phyloP scores from a whole-genome alignment of 2,113 vertebrate genomes.

The Sula dactylatra region DNA sequence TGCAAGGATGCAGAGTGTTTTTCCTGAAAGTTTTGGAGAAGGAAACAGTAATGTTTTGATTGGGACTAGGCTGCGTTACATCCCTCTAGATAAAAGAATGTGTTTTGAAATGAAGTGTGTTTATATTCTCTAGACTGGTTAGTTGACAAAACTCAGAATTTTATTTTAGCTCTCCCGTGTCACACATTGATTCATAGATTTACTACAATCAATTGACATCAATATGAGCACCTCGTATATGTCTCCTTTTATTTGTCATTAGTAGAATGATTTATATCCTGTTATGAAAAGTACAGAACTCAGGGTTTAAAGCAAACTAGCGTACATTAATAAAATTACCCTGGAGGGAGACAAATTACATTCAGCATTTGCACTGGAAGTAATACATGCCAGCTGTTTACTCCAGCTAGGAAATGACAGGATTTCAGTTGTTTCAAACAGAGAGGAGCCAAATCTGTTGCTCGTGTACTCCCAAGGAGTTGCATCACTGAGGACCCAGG shows the following conservation, averaged over 20 bases:
- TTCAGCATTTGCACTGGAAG: not conserved
- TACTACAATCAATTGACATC: constrained; percentile 74
- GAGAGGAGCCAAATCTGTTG: not conserved
- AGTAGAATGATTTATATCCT: constrained; percentile 62
- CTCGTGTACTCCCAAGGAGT: not conserved
- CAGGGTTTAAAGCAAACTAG: not conserved
- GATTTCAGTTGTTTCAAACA: not conserved
- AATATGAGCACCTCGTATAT: constrained; percentile 34
- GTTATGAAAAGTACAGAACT: constrained; percentile 23
- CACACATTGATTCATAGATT: constrained; percentile 63
- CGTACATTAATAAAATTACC: constrained; percentile 13
- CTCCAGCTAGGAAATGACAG: not conserved
- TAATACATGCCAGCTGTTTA: not conserved
- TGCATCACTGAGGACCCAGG: constrained; percentile 11
- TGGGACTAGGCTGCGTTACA: not conserved
- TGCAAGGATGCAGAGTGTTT: not conserved
- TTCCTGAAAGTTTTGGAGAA: constrained; percentile 51
- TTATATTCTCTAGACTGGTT: not conserved
- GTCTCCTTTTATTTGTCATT: constrained; percentile 47
- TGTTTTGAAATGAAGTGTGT: not conserved
- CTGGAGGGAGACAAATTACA: not conserved
- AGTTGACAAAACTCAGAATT: not conserved
- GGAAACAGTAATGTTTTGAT: constrained; percentile 40
- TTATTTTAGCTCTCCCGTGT: not conserved
- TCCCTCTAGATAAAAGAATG: constrained; percentile 35